Evolutionary conservation across 2,113 vertebrate species (phyloP), one percentile per base, ranked within the genome.

Genomic region (Chroicocephalus ridibundus): DNA sequence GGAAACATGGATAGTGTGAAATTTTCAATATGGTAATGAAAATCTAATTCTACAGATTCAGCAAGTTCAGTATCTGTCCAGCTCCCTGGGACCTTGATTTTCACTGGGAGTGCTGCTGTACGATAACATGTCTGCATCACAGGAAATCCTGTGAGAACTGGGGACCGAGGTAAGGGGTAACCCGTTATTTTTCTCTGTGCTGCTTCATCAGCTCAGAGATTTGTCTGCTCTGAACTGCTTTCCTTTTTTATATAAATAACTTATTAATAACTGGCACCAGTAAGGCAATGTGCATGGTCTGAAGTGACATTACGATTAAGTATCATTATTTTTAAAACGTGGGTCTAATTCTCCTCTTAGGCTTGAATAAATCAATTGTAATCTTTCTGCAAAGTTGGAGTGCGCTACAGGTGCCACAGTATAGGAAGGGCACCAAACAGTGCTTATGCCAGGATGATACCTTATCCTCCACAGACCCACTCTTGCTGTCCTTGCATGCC

Each of bases 1-100:
- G 24, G 2, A 0, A 40, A 3, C 42, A 16, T 9, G 1, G 6
- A 38, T 18, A 36, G 2, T 1, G 20, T 57, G 3, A 62, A 40
- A 40, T 44, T 80, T 72, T 57, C 46, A 25, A 10, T 26, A 24
- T 9, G 42, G 5, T 44, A 75, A 19, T n/a, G 26, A 64, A 71
- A 86, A 81, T 1, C 1, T 44, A 54, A 55, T 60, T 82, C 57
- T 92, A 17, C 19, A 75, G 9, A 47, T 68, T 55, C 22, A 52
- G 3, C 62, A 25, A 57, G 2, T n/a, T 61, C 62, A 4, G 5
- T n/a, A n/a, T 32, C 32, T 71, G 19, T 46, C n/a, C 12, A 36
- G 0, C 4, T 77, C 15, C 38, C 13, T 49, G 27, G 21, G 18
- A 69, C 29, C 13, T 62, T 62, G 14, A 15, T 64, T 85, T 93